Evolutionary conservation across 2,113 vertebrate species (phyloP).

Genomic region (Catharus minimus): DNA sequence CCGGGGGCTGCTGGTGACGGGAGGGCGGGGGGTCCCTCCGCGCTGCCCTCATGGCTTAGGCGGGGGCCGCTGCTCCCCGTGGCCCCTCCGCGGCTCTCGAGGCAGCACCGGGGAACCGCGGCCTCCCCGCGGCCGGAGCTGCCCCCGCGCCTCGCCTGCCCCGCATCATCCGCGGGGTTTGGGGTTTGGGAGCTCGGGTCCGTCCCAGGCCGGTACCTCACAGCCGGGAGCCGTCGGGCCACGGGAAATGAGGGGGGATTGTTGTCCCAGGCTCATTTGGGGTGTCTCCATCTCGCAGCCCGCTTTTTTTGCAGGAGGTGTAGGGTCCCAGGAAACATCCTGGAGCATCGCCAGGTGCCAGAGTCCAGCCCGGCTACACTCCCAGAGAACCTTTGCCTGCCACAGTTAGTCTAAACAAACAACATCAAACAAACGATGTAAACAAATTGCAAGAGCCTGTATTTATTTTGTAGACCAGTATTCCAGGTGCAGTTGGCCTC

Average conservation of each 20-base stretch:
- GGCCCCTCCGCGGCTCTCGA: neutral
- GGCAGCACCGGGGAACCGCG: neutral
- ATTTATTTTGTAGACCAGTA: neutral
- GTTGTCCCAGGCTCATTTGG: neutral
- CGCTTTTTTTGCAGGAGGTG: accelerated
- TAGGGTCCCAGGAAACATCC: neutral
- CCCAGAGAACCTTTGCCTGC: neutral
- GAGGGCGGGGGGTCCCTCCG: neutral
- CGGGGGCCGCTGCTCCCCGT: neutral
- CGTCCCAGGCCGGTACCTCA: no score
- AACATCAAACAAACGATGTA: neutral
- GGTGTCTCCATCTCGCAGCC: neutral
- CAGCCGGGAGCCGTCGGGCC: no score
- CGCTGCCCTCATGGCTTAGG: neutral
- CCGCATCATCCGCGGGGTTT: accelerated
- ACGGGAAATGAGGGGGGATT: neutral
- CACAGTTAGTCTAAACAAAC: neutral
- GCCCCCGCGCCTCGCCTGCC: accelerated
- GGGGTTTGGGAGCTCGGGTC: neutral
- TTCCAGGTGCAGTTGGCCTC: neutral
- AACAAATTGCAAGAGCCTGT: neutral
- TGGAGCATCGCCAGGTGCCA: accelerated
- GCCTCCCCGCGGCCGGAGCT: neutral
- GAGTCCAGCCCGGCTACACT: neutral
- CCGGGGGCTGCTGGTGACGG: neutral